Base-by-base conservation (phyloP, 2,113 vertebrate species). In the Malurus alboscapulatus region DNA sequence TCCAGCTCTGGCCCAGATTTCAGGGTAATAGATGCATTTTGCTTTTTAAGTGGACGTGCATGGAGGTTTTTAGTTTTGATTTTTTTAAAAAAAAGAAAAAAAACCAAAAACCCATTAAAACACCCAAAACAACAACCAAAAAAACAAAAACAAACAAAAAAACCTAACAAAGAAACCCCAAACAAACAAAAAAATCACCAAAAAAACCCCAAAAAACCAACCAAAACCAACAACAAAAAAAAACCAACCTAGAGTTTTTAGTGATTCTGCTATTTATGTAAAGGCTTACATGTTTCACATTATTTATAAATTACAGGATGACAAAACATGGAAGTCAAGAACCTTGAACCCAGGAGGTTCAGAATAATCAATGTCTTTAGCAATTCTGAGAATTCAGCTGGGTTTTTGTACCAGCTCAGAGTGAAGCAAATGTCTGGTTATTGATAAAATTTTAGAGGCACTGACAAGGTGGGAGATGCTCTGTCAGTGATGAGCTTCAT, bases 311-410 rank as follows among this genome's bases (percentile, higher is more conserved):
- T 57, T 77, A 48, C n/a, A 36, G 45, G 30, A 29, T 68, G 73
- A 71, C 17, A 61, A 62, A 76, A 34, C 22, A 6, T 36, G 21
- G n/a, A 72, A 79, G 45, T 42, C n/a, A 55, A 51, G 53, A 79
- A 9, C 8, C 1, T 42, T 0, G 0, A 69, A 90, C 51, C 34
- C 13, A 57, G 34, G 21, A 47, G 17, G 21, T 58, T 65, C 50
- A 69, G 72, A 79, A 63, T 61, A 83, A 48, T 78, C 36, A 25
- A 10, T 40, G 17, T n/a, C 54, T 86, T 82, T 48, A 77, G 45
- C 40, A 48, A 15, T 36, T 62, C 50, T 30, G 30, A 69, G 58
- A 72, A 69, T 61, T 76, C 50, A 76, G 0, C 24, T 83, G 38
- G 0, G 26, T 6, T 61, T 87, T 53, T 51, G 9, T 44, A 42